phyloP scores from a whole-genome alignment of 2,888 invertebrate species.

The Lagria hirta region DNA sequence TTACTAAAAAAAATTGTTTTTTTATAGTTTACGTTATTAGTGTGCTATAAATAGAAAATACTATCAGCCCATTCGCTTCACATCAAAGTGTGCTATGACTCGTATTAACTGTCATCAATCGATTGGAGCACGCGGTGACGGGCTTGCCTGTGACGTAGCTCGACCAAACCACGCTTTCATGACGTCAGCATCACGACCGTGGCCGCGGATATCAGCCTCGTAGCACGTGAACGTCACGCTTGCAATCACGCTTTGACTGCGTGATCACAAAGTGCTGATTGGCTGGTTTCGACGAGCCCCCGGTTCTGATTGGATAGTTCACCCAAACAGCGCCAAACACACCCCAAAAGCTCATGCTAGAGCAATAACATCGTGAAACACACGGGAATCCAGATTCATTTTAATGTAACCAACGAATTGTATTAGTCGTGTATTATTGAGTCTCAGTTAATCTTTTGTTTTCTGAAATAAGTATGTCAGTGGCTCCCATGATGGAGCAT shows the following conservation, averaged over 20 bases:
- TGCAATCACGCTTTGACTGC: slow-evolving; percentile 73
- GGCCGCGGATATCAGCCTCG: slow-evolving; percentile 66
- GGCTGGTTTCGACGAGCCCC: slow-evolving; percentile 72
- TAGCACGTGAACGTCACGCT: slow-evolving; percentile 85
- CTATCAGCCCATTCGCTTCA: too few relatives aligned
- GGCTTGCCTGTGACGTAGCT: slow-evolving; percentile 49
- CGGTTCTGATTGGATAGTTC: slow-evolving; percentile 61
- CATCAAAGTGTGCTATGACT: neutral
- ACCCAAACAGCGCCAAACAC: slow-evolving; percentile 55
- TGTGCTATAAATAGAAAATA: too few relatives aligned
- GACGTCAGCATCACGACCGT: slow-evolving; percentile 68
- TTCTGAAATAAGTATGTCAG: slow-evolving; percentile 8
- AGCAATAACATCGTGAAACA: slow-evolving; percentile 48
- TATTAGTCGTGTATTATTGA: slow-evolving; percentile 19
- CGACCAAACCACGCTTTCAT: slow-evolving; percentile 52
- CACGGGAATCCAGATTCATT: slow-evolving; percentile 43
- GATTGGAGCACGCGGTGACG: slow-evolving; percentile 12
- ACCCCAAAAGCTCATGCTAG: slow-evolving; percentile 55
- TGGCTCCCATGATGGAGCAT: slow-evolving; percentile 32
- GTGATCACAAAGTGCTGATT: slow-evolving; percentile 66
- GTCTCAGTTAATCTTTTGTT: neutral
- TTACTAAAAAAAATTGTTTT: too few relatives aligned
- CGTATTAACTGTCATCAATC: slow-evolving; percentile 16
- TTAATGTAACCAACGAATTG: slow-evolving; percentile 14
- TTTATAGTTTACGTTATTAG: too few relatives aligned